Evolutionary conservation across 2,888 invertebrate genomes (phyloP).

Genomic region (Sarcophaga rosellei): DNA sequence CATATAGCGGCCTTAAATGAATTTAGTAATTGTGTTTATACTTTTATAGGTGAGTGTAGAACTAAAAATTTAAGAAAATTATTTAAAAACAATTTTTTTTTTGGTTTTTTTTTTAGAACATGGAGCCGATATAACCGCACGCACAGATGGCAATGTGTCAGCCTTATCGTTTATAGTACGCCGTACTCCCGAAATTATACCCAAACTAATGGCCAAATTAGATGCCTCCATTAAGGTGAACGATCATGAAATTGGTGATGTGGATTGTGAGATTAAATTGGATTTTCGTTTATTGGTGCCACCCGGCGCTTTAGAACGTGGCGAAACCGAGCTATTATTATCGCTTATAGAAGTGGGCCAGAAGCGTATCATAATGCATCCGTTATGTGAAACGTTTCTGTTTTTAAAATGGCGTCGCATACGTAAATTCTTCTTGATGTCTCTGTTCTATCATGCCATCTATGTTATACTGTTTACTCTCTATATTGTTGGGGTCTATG

Average conservation of each 20-base stretch:
- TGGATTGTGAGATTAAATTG: constrained; percentile 90
- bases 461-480: constrained; percentile 89
- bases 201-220: constrained; percentile 86
- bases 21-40: constrained; percentile 88
- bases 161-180: constrained; percentile 91
- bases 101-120: constrained; percentile 82
- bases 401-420: constrained; percentile 92
- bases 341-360: constrained; percentile 91
- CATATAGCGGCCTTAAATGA: constrained; percentile 93
- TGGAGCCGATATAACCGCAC: constrained; percentile 90
- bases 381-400: constrained; percentile 91
- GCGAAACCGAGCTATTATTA: constrained; percentile 87
- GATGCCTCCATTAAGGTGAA: constrained; percentile 89
- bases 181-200: constrained; percentile 91
- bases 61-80: background rate
- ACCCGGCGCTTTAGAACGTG: constrained; percentile 82
- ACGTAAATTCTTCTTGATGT: constrained; percentile 90
- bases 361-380: constrained; percentile 90
- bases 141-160: constrained; percentile 91
- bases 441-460: constrained; percentile 88
- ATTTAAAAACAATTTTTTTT: background rate
- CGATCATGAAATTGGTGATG: constrained; percentile 92
- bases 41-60: constrained; percentile 84
- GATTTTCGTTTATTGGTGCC: constrained; percentile 86
- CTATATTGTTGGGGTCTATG: constrained; percentile 85